Percentiles rank a stretch among this genome's conserved stretches.
phyloP scores from a whole-genome alignment of 1,140 invertebrate genomes.

The Hesperophylax magnus region DNA sequence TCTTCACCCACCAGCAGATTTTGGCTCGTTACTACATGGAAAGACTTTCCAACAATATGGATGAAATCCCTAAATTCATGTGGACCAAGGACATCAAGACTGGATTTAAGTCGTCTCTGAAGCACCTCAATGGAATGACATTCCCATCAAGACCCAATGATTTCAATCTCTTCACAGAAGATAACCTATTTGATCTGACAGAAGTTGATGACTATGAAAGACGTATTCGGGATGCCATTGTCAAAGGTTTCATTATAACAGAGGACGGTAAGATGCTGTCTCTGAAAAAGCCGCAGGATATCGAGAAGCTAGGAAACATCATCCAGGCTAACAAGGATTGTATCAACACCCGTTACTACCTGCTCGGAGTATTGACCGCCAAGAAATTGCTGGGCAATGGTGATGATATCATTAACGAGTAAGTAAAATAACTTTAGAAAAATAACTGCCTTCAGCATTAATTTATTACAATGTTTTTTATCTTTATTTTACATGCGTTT shows the following conservation, averaged over 20 bases:
- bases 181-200: slow-evolving; percentile 62
- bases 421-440: too few species aligned
- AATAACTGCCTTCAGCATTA: too few species aligned
- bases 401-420: slow-evolving; percentile 30
- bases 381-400: slow-evolving; percentile 47
- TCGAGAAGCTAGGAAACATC: slow-evolving; percentile 71
- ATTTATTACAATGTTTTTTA: too few species aligned
- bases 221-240: slow-evolving; percentile 74
- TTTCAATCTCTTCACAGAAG: slow-evolving; percentile 66
- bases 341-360: slow-evolving; percentile 64
- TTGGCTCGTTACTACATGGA: slow-evolving; percentile 79
- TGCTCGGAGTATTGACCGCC: slow-evolving; percentile 60
- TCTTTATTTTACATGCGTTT: too few species aligned
- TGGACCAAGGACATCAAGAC: slow-evolving; percentile 70
- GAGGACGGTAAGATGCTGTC: slow-evolving; percentile 66
- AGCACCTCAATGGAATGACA: slow-evolving; percentile 71
- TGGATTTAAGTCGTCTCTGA: slow-evolving; percentile 74
- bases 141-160: slow-evolving; percentile 72
- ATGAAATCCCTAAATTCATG: slow-evolving; percentile 73
- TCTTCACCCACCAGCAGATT: slow-evolving; percentile 75
- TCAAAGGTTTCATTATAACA: slow-evolving; percentile 67
- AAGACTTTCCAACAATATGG: slow-evolving; percentile 75
- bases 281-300: slow-evolving; percentile 70
- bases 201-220: slow-evolving; percentile 69
- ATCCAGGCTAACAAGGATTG: slow-evolving; percentile 71